Evolutionary conservation across 2,888 invertebrate species (phyloP).

Genomic region (Lacanobia oleracea): DNA sequence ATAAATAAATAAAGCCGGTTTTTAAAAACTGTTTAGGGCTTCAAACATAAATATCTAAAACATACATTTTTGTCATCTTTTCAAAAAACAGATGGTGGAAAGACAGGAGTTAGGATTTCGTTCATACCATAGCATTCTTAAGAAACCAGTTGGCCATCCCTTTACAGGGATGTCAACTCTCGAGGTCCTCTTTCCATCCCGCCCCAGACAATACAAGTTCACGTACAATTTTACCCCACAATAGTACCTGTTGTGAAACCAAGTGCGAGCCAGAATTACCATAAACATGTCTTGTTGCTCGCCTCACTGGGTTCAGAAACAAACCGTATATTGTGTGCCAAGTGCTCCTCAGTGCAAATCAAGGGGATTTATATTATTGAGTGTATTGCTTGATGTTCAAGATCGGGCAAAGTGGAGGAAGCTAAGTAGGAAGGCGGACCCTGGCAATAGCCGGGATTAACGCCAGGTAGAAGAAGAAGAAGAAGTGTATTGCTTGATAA

Average conservation of each 20-base stretch:
- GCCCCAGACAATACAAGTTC: slow-evolving; percentile 20
- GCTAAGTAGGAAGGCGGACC: too few species aligned
- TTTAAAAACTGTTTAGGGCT: too few species aligned
- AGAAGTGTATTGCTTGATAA: slow-evolving; percentile 8
- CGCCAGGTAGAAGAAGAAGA: too few species aligned
- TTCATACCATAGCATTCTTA: background rate
- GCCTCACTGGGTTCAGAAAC: slow-evolving; percentile 43
- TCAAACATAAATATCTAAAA: too few species aligned
- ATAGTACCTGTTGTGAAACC: slow-evolving; percentile 57
- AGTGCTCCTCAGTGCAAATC: slow-evolving; percentile 19
- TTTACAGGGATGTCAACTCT: background rate
- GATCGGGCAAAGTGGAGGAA: too few species aligned
- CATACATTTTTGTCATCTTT: too few species aligned
- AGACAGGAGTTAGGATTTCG: background rate
- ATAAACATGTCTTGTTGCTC: slow-evolving; percentile 54
- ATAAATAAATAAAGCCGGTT: too few species aligned
- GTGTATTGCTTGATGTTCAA: slow-evolving; percentile 9
- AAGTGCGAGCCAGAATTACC: slow-evolving; percentile 54
- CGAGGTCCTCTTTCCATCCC: background rate
- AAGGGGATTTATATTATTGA: slow-evolving; percentile 25
- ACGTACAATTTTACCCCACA: slow-evolving; percentile 18
- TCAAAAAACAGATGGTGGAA: too few species aligned
- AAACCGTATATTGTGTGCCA: slow-evolving; percentile 30
- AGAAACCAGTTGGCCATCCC: too few species aligned
- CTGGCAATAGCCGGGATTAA: too few species aligned